Evolutionary conservation across 2,113 vertebrate genomes (phyloP), one percentile per base, ranked within the genome.

Genomic region (Tylochromis polylepis): DNA sequence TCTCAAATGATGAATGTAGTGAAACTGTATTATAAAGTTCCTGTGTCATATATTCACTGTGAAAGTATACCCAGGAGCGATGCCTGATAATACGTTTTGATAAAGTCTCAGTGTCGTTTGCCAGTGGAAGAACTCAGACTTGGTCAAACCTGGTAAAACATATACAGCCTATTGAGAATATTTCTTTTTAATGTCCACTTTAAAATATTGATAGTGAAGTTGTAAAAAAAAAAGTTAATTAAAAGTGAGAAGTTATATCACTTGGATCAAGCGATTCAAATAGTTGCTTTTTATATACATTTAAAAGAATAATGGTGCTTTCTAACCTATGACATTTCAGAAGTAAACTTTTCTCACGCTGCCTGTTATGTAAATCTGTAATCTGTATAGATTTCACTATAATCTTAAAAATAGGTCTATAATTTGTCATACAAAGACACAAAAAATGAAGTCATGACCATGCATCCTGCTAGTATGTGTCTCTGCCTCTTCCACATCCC

Each of bases 21-120:
- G 1, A 67, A 41, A 67, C 20, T 43, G 0, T 70, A 0, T 14
- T 24, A 8, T 24, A 24, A 41, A 24, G 41, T 70, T 70, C n/a
- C 36, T 24, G 0, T 41, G 38, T 67, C 34, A 38, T 67, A 67
- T 67, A 38, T 38, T 65, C 60, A 8, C 60, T n/a, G 34, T 65
- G 60, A 65, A 65, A n/a, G n/a, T 65, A 38, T 65, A 65, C 20
- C 60, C 34, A 12, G 60, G 34, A 65, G 60, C 0, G 60, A 65
- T 65, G 34, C 36, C 11, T 20, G 1, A 18, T 11, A 15, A 20
- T 10, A 34, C 18, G 24, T 29, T 16, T 60, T 60, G 16, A 34
- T 60, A 60, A 34, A 34, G 16, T 34, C 59, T 70, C n/a, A 70
- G n/a, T 43, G 7, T 70, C 10, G 65, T 70, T 70, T 70, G 4